phyloP scores from a whole-genome alignment of 2,888 invertebrate species.

The Drosophila histrio region DNA sequence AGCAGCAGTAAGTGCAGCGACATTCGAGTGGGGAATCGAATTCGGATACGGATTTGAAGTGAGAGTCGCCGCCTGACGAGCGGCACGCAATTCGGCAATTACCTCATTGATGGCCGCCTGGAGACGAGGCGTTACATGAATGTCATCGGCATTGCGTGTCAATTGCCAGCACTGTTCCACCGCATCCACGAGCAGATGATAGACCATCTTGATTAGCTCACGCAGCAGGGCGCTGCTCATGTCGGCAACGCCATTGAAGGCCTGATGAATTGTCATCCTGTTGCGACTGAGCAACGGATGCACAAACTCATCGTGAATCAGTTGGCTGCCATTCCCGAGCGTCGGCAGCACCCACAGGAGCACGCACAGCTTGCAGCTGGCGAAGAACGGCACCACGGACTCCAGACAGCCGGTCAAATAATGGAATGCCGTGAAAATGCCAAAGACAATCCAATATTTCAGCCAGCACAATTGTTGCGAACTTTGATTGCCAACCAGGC shows the following conservation, averaged over 20 bases:
- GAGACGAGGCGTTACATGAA: slow-evolving; percentile 33
- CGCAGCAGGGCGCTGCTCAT: slow-evolving; percentile 13
- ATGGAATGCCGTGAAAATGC: slow-evolving; percentile 95
- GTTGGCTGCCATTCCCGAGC: slow-evolving; percentile 95
- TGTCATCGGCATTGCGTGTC: slow-evolving; percentile 17
- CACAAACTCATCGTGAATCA: slow-evolving; percentile 96
- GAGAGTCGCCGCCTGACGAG: slow-evolving; percentile 13
- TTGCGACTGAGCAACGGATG: slow-evolving; percentile 95
- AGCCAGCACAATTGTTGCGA: slow-evolving; percentile 89
- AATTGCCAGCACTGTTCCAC: slow-evolving; percentile 39
- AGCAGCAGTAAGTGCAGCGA: neutral
- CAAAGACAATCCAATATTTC: slow-evolving; percentile 99
- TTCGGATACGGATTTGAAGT: neutral
- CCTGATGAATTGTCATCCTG: slow-evolving; percentile 87
- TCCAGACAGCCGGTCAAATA: slow-evolving; percentile 96
- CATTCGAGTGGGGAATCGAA: fast-evolving
- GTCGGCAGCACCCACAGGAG: slow-evolving; percentile 97
- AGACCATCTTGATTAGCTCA: slow-evolving; percentile 24
- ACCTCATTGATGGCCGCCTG: slow-evolving; percentile 43
- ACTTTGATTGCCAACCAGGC: slow-evolving; percentile 95
- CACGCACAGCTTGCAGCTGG: slow-evolving; percentile 96
- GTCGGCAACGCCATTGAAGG: neutral
- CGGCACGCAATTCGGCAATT: slow-evolving; percentile 35
- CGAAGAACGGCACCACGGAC: slow-evolving; percentile 97
- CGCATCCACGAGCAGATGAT: slow-evolving; percentile 22